Conservation (phyloP, 2,797 vertebrate genomes). For the Loriculus beryllinus region DNA sequence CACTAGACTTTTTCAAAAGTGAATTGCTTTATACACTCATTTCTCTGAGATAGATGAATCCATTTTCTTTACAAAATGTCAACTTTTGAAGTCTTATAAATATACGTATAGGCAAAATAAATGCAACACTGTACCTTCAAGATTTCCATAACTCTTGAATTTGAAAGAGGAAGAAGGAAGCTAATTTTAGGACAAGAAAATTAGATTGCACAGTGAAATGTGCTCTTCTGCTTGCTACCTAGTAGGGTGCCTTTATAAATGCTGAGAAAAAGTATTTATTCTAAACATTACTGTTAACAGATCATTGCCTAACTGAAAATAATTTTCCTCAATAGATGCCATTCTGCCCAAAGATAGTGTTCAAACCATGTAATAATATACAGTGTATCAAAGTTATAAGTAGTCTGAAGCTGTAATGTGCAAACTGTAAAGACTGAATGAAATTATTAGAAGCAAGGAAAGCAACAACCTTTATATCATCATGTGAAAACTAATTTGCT, state of each 20-base stretch:
- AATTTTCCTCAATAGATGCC: background rate
- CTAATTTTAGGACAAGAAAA: background rate
- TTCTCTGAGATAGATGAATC: background rate
- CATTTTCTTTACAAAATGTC: background rate
- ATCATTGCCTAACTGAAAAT: conserved; percentile 3
- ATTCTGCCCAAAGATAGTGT: background rate
- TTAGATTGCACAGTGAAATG: background rate
- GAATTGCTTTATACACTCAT: background rate
- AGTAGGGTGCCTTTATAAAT: conserved; percentile 14
- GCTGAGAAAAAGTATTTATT: conserved; percentile 51
- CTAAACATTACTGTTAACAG: background rate
- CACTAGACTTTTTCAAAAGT: background rate
- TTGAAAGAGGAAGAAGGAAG: background rate
- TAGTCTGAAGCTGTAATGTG: background rate
- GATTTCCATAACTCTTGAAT: background rate
- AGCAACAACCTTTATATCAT: background rate
- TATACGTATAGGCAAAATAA: background rate
- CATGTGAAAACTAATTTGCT: background rate
- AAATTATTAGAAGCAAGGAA: background rate
- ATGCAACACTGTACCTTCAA: background rate
- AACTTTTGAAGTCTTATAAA: background rate
- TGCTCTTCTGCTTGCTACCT: background rate
- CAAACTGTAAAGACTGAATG: background rate
- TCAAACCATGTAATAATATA: background rate
- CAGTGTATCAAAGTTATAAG: background rate